phyloP scores from a whole-genome alignment of 2,888 invertebrate species.

The Lasioglossum lativentre region DNA sequence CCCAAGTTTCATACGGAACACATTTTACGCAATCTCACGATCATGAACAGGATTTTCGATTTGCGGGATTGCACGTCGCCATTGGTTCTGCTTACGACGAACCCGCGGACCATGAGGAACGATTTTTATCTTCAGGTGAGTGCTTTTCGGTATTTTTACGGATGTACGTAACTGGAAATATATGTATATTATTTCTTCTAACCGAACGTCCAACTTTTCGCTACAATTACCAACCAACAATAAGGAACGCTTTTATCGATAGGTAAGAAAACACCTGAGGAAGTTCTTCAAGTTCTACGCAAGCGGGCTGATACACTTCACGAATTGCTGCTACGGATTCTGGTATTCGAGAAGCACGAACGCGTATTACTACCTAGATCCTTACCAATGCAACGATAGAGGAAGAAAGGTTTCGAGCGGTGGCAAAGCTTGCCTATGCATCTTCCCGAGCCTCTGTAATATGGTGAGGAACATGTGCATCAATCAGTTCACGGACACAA shows the following conservation, averaged over 20 bases:
- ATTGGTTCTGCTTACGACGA: conserved; percentile 64
- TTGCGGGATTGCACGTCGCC: conserved; percentile 77
- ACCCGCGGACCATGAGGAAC: conserved; percentile 63
- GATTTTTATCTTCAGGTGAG: conserved; percentile 71
- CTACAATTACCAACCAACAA: neutral
- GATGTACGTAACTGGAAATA: too few relatives aligned
- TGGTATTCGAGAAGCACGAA: conserved; percentile 79
- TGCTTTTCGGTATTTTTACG: too few relatives aligned
- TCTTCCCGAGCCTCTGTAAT: conserved; percentile 75
- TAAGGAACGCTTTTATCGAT: neutral
- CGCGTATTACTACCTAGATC: conserved; percentile 81
- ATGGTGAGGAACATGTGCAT: conserved; percentile 79
- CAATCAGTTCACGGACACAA: conserved; percentile 75
- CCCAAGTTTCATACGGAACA: conserved; percentile 78
- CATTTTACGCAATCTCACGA: conserved; percentile 76
- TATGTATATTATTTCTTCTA: neutral
- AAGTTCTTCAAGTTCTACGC: conserved; percentile 71
- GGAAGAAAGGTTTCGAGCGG: conserved; percentile 71
- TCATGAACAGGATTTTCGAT: conserved; percentile 81
- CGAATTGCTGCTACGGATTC: conserved; percentile 82
- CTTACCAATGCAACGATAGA: conserved; percentile 76
- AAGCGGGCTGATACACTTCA: conserved; percentile 80
- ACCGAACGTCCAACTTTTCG: neutral
- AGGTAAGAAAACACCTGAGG: conserved; percentile 74
- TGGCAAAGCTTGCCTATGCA: conserved; percentile 76